Percentiles rank a stretch among this genome's conserved stretches.
Evolutionary conservation across 2,888 invertebrate species (phyloP).

Genomic region (Hybos culiciformis): DNA sequence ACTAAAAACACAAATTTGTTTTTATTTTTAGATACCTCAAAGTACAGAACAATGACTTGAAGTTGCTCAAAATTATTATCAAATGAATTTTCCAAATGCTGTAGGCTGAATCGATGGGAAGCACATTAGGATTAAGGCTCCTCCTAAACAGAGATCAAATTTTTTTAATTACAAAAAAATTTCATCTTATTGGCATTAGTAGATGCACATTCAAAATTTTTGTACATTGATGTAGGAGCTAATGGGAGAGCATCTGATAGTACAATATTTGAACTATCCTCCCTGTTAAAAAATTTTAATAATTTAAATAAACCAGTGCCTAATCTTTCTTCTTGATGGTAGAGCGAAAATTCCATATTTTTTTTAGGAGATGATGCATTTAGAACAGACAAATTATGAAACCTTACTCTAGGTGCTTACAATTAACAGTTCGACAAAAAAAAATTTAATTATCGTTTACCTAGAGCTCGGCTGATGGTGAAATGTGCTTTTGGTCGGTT

Average conservation of each 20-base stretch:
- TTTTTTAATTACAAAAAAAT: slow-evolving; percentile 9
- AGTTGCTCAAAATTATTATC: slow-evolving; percentile 5
- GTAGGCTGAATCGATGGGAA: slow-evolving; percentile 8
- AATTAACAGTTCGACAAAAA: background rate
- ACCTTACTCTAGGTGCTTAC: background rate
- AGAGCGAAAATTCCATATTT: background rate
- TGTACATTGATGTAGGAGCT: slow-evolving; percentile 7
- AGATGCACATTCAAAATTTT: slow-evolving; percentile 7
- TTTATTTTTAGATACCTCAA: background rate
- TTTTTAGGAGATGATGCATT: slow-evolving; percentile 2
- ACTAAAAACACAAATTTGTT: too few relatives aligned
- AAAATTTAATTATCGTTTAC: background rate
- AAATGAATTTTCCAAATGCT: too few relatives aligned
- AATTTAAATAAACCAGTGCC: background rate
- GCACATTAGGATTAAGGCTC: slow-evolving; percentile 6
- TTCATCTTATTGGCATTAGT: slow-evolving; percentile 8
- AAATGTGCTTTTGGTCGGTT: slow-evolving; percentile 3
- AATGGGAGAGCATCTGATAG: slow-evolving; percentile 11
- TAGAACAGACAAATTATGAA: background rate
- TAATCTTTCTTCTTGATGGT: background rate
- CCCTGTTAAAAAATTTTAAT: slow-evolving; percentile 6
- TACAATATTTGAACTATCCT: slow-evolving; percentile 7
- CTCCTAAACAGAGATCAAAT: slow-evolving; percentile 4
- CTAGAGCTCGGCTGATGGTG: background rate
- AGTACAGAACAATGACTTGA: background rate